Conservation (phyloP, 2,888 invertebrate genomes). For the Eremobia ochroleuca region DNA sequence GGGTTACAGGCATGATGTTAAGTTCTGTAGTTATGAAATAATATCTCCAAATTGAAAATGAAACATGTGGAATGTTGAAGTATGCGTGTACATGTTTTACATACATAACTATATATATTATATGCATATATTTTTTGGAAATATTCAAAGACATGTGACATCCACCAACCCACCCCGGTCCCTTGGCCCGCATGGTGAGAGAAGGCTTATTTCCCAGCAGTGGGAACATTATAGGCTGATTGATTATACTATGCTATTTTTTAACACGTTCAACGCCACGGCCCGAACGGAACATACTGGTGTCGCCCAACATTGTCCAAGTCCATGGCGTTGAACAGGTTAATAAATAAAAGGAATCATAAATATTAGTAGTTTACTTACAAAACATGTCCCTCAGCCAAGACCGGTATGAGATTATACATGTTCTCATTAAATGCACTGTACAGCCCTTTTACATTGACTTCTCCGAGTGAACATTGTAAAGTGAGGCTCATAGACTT, state of each 20-base stretch:
- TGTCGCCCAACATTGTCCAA: too few species aligned
- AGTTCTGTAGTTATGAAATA: not conserved
- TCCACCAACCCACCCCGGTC: not conserved
- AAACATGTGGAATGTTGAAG: not conserved
- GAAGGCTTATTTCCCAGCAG: not conserved
- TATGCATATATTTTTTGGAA: too few species aligned
- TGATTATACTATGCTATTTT: not conserved
- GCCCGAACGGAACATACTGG: too few species aligned
- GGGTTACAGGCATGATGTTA: not conserved
- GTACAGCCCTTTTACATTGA: slow-evolving; percentile 85
- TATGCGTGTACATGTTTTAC: not conserved
- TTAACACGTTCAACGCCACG: too few species aligned
- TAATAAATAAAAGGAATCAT: not conserved
- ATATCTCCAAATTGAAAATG: not conserved
- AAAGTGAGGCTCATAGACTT: slow-evolving; percentile 85
- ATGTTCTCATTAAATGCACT: slow-evolving; percentile 89
- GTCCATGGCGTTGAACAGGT: too few species aligned
- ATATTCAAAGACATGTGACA: too few species aligned
- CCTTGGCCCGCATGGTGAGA: not conserved
- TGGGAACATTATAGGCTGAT: not conserved
- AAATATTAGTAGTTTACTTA: slow-evolving; percentile 73
- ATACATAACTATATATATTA: not conserved
- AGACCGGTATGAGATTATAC: slow-evolving; percentile 87
- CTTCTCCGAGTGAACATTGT: slow-evolving; percentile 86
- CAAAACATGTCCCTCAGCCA: slow-evolving; percentile 88